Evolutionary conservation across 2,113 vertebrate genomes (phyloP).

Genomic region (Ellobius talpinus): DNA sequence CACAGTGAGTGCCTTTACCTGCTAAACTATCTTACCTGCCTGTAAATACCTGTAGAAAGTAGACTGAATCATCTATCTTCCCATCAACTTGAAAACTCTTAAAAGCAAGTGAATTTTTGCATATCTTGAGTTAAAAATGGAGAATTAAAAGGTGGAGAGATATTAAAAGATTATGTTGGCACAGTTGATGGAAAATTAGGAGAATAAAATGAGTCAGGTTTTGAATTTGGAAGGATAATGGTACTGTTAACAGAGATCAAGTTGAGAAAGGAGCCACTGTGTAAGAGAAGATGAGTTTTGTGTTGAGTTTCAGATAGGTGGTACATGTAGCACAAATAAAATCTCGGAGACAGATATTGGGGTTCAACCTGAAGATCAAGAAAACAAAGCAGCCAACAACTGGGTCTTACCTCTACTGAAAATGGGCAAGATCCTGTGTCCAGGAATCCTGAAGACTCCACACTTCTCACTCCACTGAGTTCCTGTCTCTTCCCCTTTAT

Average conservation of each 20-base stretch:
- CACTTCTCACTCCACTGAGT: too few relatives aligned
- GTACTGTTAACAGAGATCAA: conserved; percentile 21
- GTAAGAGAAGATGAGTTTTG: conserved; percentile 20
- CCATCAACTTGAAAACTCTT: neutral
- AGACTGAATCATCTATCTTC: neutral
- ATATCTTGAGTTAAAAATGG: neutral
- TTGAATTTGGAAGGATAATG: conserved; percentile 12
- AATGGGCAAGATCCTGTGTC: too few relatives aligned
- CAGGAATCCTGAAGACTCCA: too few relatives aligned
- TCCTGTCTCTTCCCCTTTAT: too few relatives aligned
- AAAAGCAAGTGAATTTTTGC: neutral
- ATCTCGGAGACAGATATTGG: too few relatives aligned
- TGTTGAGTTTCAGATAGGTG: conserved; percentile 25
- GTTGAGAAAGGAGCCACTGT: neutral
- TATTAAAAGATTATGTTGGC: neutral
- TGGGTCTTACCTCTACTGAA: too few relatives aligned
- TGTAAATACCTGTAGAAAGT: neutral
- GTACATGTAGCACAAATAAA: neutral
- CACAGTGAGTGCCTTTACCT: neutral
- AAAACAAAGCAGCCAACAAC: too few relatives aligned
- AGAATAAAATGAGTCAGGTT: conserved; percentile 53
- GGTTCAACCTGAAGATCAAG: too few relatives aligned
- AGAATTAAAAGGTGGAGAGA: neutral
- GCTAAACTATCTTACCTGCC: neutral
- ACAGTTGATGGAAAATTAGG: conserved; percentile 20